A percentile compares a stretch with the other conserved stretches of the same genome.
Evolutionary conservation across 2,797 vertebrate species (phyloP).

Genomic region (Psittacula echo): DNA sequence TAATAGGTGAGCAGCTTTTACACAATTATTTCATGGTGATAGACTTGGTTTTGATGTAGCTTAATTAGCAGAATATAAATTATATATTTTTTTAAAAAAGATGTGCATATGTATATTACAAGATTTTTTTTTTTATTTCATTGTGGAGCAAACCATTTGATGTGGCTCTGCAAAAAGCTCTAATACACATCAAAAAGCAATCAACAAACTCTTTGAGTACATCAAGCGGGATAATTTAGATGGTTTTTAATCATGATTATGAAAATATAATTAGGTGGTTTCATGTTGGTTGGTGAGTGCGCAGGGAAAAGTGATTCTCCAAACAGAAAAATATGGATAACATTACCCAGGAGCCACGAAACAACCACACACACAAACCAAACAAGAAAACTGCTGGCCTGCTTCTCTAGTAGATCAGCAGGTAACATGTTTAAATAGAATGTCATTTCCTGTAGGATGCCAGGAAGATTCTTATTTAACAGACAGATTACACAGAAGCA

Average conservation of each 20-base stretch:
- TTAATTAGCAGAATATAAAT: conserved; percentile 79
- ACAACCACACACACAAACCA: conserved; percentile 18
- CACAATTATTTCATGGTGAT: conserved; percentile 72
- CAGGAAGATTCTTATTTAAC: conserved; percentile 73
- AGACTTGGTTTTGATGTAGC: conserved; percentile 70
- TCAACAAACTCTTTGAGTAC: conserved; percentile 80
- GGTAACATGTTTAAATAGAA: conserved; percentile 66
- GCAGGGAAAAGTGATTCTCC: conserved; percentile 74
- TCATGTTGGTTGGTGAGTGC: conserved; percentile 75
- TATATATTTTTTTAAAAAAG: conserved; percentile 73
- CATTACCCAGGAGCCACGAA: conserved; percentile 64
- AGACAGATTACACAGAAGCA: conserved; percentile 50
- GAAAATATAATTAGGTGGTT: conserved; percentile 81
- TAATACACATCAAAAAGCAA: conserved; percentile 80
- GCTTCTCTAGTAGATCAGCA: conserved; percentile 49
- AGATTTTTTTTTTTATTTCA: conserved; percentile 65
- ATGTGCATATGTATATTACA: conserved; percentile 66
- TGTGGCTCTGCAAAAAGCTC: conserved; percentile 74
- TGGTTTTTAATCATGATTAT: conserved; percentile 80
- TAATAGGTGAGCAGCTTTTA: conserved; percentile 73
- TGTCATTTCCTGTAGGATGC: conserved; percentile 50
- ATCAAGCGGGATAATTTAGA: conserved; percentile 79
- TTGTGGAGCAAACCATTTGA: conserved; percentile 75
- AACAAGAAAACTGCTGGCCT: conserved; percentile 33
- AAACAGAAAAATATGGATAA: conserved; percentile 73